Base-by-base conservation (phyloP, 2,888 invertebrate genomes). In the Tetrapedia diversipes region DNA sequence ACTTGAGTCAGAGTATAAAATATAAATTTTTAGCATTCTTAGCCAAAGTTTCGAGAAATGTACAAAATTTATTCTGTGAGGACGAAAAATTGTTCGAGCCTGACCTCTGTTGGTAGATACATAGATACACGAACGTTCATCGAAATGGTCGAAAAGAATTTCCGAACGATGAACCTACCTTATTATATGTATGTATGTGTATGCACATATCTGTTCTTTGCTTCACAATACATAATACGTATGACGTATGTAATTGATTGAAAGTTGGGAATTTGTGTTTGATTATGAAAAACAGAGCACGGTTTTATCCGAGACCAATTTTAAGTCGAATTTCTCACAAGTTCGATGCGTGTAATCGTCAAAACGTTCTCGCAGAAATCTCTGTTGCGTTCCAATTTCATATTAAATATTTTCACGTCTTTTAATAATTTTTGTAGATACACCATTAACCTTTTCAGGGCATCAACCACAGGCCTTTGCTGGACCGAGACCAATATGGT, bases 401-500 rank as follows among this genome's bases (percentile, higher is more conserved):
- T n/a, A 0, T 45, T n/a, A n/a, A n/a, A 14, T 16, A 4, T 45
- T 11, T 16, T 16, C 1, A 16, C 49, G 1, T 11, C 19, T 10
- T n/a, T 41, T 47, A 47, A 11, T 14, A 45, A 10, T 3, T 19
- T 22, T 39, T 14, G 16, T 6, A 37, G 14, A 24, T 19, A 7
- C 6, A 11, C 2, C 11, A 4, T 56, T 27, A 19, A 45, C 37
- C n/a, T 66, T n/a, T 72, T 24, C 49, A 43, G 49, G 29, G 22
- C n/a, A 8, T 32, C 27, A 84, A 83, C 37, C 85, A 94, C 22
- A 94, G 95, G 82, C 91, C 95, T 7, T 93, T 94, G 0, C 95
- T 95, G 43, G 94, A 94, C 39, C 94, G 94, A 2, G 89, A 88
- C 73, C 93, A 94, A 79, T 93, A 93, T 66, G 92, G 37, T 0